A percentile compares a stretch with the other conserved stretches of the same genome.
These are phyloP conservation scores for Chironomus riparius DNA, from an alignment of 2,888 invertebrate genomes.

Conservation along the genomic window DNA sequence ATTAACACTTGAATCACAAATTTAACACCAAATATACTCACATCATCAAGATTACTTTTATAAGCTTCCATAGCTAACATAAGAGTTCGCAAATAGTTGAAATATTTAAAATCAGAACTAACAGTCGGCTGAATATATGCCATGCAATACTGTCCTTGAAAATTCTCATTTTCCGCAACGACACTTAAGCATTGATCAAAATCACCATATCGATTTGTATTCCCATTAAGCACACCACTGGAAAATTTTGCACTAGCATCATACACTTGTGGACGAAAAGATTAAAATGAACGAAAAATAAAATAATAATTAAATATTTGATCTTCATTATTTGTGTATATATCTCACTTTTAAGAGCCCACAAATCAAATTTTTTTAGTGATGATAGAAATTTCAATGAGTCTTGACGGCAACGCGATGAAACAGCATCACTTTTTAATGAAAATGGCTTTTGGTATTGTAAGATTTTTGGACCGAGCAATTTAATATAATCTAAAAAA, in stretches of 20 bases:
- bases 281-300: neutral
- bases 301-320: neutral
- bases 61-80: constrained; percentile 56
- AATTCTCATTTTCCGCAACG: neutral
- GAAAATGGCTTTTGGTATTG: constrained; percentile 28
- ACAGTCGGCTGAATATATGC: constrained; percentile 51
- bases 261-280: neutral
- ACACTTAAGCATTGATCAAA: constrained; percentile 44
- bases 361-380: constrained; percentile 29
- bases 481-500: constrained; percentile 26
- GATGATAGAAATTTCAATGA: constrained; percentile 28
- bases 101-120: constrained; percentile 43
- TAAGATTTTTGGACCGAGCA: constrained; percentile 21
- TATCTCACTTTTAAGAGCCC: constrained; percentile 30
- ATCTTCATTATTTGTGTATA: neutral
- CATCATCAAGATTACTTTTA: constrained; percentile 55
- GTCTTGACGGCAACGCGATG: constrained; percentile 28
- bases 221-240: constrained; percentile 48
- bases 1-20: neutral
- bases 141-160: constrained; percentile 54
- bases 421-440: constrained; percentile 27
- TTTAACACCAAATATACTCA: constrained; percentile 43
- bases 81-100: constrained; percentile 44
- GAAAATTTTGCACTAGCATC: constrained; percentile 43
- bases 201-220: constrained; percentile 50